phyloP scores from a whole-genome alignment of 1,140 invertebrate genomes.

The Bombus waltoni region DNA sequence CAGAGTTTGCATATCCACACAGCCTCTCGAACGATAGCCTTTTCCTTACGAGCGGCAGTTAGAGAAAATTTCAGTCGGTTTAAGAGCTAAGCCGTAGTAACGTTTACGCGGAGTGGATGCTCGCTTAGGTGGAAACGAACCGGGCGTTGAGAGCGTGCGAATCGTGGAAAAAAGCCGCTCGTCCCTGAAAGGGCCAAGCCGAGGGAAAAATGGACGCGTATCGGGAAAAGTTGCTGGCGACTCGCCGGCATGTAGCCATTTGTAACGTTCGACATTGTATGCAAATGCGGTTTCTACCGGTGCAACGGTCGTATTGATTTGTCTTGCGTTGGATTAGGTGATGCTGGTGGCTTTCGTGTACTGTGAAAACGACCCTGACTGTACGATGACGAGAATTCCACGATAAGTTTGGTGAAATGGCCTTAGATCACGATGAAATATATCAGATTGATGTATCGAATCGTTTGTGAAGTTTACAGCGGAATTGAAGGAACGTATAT shows the following conservation, averaged over 20 bases:
- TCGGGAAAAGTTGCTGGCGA: background rate
- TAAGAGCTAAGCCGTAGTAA: constrained; percentile 34
- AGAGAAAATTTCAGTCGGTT: constrained; percentile 51
- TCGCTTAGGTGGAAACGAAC: background rate
- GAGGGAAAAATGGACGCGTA: background rate
- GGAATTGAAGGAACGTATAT: too few relatives aligned
- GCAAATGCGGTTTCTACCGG: constrained; percentile 15
- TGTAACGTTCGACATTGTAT: constrained; percentile 23
- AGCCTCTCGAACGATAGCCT: background rate
- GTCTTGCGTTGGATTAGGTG: constrained; percentile 13
- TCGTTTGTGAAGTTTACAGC: too few relatives aligned
- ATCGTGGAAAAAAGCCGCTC: background rate
- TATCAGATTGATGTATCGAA: too few relatives aligned
- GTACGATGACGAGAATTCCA: background rate
- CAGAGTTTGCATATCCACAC: constrained; percentile 39
- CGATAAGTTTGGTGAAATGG: background rate
- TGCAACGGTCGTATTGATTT: constrained; percentile 11
- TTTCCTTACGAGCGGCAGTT: constrained; percentile 49
- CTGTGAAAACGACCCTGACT: background rate
- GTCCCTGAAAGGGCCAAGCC: background rate
- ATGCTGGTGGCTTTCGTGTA: background rate
- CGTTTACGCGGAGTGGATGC: constrained; percentile 36
- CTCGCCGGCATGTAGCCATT: background rate
- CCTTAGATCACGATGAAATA: too few relatives aligned
- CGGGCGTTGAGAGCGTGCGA: background rate